phyloP scores from a whole-genome alignment of 37 sponge, comb jelly and placozoan genomes.

The Ianthella basta region DNA sequence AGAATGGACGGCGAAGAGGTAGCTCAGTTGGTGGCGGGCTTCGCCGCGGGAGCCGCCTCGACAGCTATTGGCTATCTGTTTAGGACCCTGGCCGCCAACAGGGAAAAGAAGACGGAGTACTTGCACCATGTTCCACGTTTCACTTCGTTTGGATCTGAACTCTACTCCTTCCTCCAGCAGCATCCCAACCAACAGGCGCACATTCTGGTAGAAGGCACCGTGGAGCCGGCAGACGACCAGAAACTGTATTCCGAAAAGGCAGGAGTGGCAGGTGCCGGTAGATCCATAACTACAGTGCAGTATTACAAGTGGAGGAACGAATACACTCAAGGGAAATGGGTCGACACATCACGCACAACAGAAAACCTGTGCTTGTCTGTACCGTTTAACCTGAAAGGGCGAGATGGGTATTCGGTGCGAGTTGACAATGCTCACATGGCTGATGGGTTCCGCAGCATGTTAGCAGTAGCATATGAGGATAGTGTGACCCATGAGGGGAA shows the following conservation, averaged over 20 bases:
- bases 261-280: slow-evolving; percentile 68
- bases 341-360: slow-evolving; percentile 38
- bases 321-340: slow-evolving; percentile 35
- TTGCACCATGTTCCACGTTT: slow-evolving; percentile 59
- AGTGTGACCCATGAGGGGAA: slow-evolving; percentile 49
- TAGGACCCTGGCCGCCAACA: slow-evolving; percentile 8
- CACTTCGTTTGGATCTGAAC: slow-evolving; percentile 18
- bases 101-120: slow-evolving; percentile 44
- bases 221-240: slow-evolving; percentile 33
- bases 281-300: slow-evolving; percentile 53
- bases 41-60: slow-evolving; percentile 45
- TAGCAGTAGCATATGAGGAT: slow-evolving; percentile 59
- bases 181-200: slow-evolving; percentile 32
- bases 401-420: slow-evolving; percentile 34
- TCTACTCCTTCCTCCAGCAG: slow-evolving; percentile 33
- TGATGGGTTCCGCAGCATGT: slow-evolving; percentile 44
- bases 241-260: slow-evolving; percentile 55
- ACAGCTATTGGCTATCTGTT: slow-evolving; percentile 54
- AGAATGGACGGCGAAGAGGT: slow-evolving; percentile 3
- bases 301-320: neutral
- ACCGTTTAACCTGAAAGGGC: slow-evolving; percentile 60
- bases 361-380: slow-evolving; percentile 57
- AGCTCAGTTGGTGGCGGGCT: slow-evolving; percentile 10
- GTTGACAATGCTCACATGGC: slow-evolving; percentile 53
- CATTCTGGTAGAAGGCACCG: slow-evolving; percentile 59